Base-by-base conservation (phyloP, 2,797 vertebrate species). In the Enteromius mattozi region DNA sequence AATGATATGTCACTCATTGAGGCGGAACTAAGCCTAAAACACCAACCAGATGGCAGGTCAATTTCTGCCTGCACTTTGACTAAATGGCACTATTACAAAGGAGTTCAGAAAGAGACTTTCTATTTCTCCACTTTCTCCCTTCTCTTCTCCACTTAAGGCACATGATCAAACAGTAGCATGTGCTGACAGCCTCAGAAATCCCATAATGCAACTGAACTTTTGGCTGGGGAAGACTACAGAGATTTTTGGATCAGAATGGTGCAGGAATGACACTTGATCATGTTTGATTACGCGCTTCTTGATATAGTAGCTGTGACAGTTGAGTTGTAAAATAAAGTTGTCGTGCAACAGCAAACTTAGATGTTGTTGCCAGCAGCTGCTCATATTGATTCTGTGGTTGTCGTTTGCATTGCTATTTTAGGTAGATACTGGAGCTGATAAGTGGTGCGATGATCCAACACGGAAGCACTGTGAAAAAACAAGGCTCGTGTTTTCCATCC, bases 131-230 rank as follows among this genome's bases (percentile, higher is more conserved):
- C 81, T 78, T 69, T 68, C 63, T 78, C 35, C 33, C 42, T 21
- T 77, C 82, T 77, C 30, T 21, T 12, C 61, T 77, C 16, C 72
- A 69, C 74, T 69, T 84, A 35, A 78, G 37, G 21, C 40, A 77
- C 71, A 33, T 90, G 88, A 93, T 94, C 93, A 93, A 92, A 92
- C 92, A 83, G 92, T 89, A 94, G 93, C 90, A 90, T 37, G 90
- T 93, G 92, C 89, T 93, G 93, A 93, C 92, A 93, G 91, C 88
- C 86, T 59, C 56, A 86, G 81, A 79, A 91, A 80, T 87, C 88
- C 87, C 85, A 88, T 83, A 87, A 91, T 89, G 86, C 88, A 88
- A 84, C 71, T 86, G 66, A 86, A 86, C 86, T 27, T 35, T 82
- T 87, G 66, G 68, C 59, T 85, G 54, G 24, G 56, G 35, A 69